Base-by-base conservation (phyloP, 2,888 invertebrate genomes). In the Hybos culiciformis region DNA sequence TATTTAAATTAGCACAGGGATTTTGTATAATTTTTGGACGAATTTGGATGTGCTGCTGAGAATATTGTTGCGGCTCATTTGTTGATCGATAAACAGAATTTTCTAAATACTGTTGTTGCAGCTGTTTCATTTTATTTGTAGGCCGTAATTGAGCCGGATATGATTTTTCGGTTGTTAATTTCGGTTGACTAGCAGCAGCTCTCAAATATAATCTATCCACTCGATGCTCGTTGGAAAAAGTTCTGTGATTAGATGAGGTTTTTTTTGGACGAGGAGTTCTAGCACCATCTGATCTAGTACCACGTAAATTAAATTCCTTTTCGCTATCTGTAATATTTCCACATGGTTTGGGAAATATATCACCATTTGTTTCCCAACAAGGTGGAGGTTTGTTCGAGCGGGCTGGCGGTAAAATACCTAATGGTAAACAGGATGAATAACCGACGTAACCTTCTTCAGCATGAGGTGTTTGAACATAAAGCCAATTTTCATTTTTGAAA, bases 391-490 rank as follows among this genome's bases (percentile, higher is more conserved):
- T 75, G 4, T 12, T 12, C n/a, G 29, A 29, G 12, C n/a, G 29
- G 26, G 60, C 60, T 34, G 71, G 73, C 5, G 81, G 81, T 47
- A 81, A 57, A 51, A 82, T 80, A 20, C 86, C 86, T 40, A 87
- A 63, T 2, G 86, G 86, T 48, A 86, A 60, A 57, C 86, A 86
- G 3, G 83, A 78, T 14, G 75, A 73, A 50, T 84, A 85, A 48
- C 77, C 72, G 18, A 87, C 80, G 54, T 86, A 87, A 1, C 87
- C 87, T 60, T 86, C 86, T 51, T 84, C 80, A 0, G 80, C 83
- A 52, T 86, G 87, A 3, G 86, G 84, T 1, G 86, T 87, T 62
- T 86, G 85, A 15, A 82, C 84, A 57, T 85, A 87, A 29, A 87
- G 64, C 87, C 87, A 87, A 54, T 78, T 78, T 53, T 84, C 78